Evolutionary conservation across 2,888 invertebrate genomes (phyloP).

Genomic region (Ochropleura plecta): DNA sequence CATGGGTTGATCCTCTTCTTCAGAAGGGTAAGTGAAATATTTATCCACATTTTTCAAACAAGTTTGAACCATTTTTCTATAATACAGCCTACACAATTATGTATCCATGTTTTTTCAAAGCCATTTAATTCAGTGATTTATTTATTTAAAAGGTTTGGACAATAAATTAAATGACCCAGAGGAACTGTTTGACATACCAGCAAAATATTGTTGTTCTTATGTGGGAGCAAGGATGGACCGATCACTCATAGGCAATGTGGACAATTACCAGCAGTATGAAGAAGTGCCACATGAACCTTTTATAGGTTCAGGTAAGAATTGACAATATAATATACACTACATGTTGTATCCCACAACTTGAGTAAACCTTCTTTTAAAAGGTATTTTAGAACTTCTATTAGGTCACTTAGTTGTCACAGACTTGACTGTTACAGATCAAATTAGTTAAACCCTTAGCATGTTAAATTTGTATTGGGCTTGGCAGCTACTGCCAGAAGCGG

Average conservation of each 20-base stretch:
- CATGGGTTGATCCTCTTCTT: conserved; percentile 97
- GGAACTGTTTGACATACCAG: conserved; percentile 96
- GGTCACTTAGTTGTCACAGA: not conserved
- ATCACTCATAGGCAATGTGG: conserved; percentile 89
- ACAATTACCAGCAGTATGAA: conserved; percentile 85
- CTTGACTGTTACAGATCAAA: not conserved
- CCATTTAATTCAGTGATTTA: not conserved
- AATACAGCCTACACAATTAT: not conserved
- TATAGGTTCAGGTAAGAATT: conserved; percentile 80
- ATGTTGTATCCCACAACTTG: not conserved
- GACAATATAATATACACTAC: not conserved
- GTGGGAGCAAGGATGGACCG: conserved; percentile 91
- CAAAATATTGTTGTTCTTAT: conserved; percentile 91
- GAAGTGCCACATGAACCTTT: conserved; percentile 88
- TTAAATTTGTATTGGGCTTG: not conserved
- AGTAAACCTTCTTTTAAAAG: not conserved
- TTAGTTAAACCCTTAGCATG: not conserved
- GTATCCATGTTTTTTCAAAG: not conserved
- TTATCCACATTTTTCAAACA: not conserved
- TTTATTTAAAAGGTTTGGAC: conserved; percentile 88
- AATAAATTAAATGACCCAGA: conserved; percentile 94
- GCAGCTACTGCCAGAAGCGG: not conserved
- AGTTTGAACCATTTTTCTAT: not conserved
- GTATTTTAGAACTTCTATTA: not conserved
- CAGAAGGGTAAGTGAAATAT: conserved; percentile 91